Conservation (phyloP, 2,113 vertebrate species). For the Austrofundulus limnaeus region DNA sequence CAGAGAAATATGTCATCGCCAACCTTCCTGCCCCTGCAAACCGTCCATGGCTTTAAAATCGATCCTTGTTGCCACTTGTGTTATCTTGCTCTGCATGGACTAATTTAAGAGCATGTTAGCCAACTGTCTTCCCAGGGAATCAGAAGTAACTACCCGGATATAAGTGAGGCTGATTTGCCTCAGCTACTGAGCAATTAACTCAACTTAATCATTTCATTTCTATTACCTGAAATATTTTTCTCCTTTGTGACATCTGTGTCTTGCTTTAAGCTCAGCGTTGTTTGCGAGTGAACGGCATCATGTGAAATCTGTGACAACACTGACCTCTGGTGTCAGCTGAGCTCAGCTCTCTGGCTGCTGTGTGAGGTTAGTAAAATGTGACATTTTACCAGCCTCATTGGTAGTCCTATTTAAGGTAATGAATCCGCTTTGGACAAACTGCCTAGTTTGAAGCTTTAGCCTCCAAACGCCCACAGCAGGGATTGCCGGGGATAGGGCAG, state of each 20-base stretch:
- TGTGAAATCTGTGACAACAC: constrained; percentile 88
- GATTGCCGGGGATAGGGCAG: constrained; percentile 73
- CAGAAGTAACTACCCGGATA: constrained; percentile 69
- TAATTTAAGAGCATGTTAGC: constrained; percentile 65
- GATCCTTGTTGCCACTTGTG: too few relatives aligned
- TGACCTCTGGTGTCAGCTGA: constrained; percentile 90
- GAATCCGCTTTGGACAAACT: constrained; percentile 75
- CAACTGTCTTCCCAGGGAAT: constrained; percentile 62
- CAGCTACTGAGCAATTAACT: constrained; percentile 75
- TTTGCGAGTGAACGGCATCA: neutral
- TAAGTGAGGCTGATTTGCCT: constrained; percentile 75
- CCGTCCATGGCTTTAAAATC: constrained; percentile 42
- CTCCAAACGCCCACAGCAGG: constrained; percentile 66
- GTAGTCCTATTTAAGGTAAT: constrained; percentile 69
- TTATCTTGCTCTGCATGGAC: constrained; percentile 48
- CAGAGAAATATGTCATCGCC: constrained; percentile 36
- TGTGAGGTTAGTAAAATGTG: constrained; percentile 40
- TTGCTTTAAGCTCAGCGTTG: constrained; percentile 35
- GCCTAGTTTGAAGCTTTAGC: constrained; percentile 64
- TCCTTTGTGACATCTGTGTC: constrained; percentile 50
- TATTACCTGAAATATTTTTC: constrained; percentile 69
- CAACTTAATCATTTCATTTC: constrained; percentile 77
- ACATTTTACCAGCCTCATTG: constrained; percentile 67
- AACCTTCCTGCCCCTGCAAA: constrained; percentile 3
- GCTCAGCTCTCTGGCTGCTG: neutral